Evolutionary conservation across 2,113 vertebrate genomes (phyloP).

Genomic region (Ammodramus savannarum): DNA sequence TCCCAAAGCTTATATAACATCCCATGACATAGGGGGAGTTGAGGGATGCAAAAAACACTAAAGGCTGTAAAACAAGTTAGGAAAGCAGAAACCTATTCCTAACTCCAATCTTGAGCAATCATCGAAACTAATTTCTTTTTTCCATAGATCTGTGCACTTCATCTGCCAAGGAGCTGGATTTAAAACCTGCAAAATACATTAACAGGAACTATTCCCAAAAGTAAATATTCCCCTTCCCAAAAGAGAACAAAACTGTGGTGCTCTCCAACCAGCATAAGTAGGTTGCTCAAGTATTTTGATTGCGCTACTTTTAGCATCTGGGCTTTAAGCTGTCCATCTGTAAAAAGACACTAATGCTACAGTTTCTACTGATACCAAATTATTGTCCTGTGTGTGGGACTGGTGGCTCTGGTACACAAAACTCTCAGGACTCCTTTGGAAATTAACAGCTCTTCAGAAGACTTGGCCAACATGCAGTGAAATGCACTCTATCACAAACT

Average conservation of each 20-base stretch:
- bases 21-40: accelerated
- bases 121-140: neutral
- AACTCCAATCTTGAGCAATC: neutral
- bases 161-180: neutral
- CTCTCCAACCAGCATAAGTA: neutral
- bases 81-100: neutral
- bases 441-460: neutral
- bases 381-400: neutral
- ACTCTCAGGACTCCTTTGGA: neutral
- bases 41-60: neutral
- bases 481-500: neutral
- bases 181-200: neutral
- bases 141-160: neutral
- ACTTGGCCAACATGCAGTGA: neutral
- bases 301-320: neutral
- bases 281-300: neutral
- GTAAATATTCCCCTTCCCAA: neutral
- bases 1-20: neutral
- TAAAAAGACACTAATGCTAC: neutral
- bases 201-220: neutral
- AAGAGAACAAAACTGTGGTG: neutral
- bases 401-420: neutral
- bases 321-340: neutral
- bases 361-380: neutral
- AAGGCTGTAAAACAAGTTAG: neutral